Base-by-base conservation (phyloP, 2,113 vertebrate genomes). In the Callithrix jacchus region DNA sequence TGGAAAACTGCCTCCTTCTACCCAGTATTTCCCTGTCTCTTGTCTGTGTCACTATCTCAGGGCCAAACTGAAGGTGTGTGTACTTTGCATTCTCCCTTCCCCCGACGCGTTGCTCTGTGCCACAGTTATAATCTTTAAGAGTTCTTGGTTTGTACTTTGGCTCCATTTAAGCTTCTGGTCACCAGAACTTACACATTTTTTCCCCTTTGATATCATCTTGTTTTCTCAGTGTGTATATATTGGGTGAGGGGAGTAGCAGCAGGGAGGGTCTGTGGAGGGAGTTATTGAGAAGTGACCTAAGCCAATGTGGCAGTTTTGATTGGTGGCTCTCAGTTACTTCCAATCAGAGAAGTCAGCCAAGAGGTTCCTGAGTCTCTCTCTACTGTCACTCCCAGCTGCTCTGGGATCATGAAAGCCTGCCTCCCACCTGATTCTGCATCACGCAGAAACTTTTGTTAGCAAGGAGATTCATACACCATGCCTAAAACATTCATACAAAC, bases 181-280 rank as follows among this genome's bases (percentile, higher is more conserved):
- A 64, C 37, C 9, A 76, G 45, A 92, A 84, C 13, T 35, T 49
- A 35, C 5, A 66, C 6, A 58, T 45, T 8, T 17, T 64, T 71
- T 68, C n/a, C 76, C 93, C 54, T 80, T 89, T 56, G 9, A 9
- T 2, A 10, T 70, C 32, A 18, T n/a, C 52, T 70, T 89, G 52
- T 32, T 52, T 92, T 52, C 42, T 81, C 42, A 81, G 49, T 47
- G 64, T n/a, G 52, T 35, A 14, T 45, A 9, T 32, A 3, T 17
- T 17, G 30, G 27, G 14, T 7, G 8, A 6, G 0, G 64, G 9
- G 61, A 42, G 32, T 13, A 32, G 47, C 8, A 3, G 1, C 23
- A 27, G 14, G 47, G 4, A 14, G 7, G 6, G 32, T 3, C 37
- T 18, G 3, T 49, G 64, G 23, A 32, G 32, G 37, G 17, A 32